Percentiles rank a stretch among this genome's conserved stretches.
Conservation (phyloP, 2,888 invertebrate species). For the Amorpha juglandis region DNA sequence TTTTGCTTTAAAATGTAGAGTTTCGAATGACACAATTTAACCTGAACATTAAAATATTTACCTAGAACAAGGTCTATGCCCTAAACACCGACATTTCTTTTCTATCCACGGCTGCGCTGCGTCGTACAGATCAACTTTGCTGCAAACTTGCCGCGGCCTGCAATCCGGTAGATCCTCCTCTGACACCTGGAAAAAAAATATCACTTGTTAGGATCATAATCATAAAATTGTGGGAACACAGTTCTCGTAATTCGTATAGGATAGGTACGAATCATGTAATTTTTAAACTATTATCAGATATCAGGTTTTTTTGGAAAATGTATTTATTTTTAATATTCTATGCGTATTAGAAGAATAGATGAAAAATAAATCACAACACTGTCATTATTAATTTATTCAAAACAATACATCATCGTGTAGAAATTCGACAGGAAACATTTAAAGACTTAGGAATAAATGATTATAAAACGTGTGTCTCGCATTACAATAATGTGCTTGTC, state of each 20-base stretch:
- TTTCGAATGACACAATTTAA: neutral
- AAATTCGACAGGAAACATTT: constrained; percentile 23
- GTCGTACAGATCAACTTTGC: constrained; percentile 94
- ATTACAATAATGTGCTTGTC: constrained; percentile 17
- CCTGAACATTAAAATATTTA: constrained; percentile 53
- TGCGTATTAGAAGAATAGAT: neutral
- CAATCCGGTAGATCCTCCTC: constrained; percentile 93
- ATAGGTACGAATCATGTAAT: too few species aligned
- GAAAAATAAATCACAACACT: constrained; percentile 9
- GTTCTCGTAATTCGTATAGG: too few species aligned
- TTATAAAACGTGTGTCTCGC: constrained; percentile 21
- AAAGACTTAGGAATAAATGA: constrained; percentile 23
- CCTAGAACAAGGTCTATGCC: constrained; percentile 88
- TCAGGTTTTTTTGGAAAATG: too few species aligned
- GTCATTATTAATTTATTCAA: constrained; percentile 10
- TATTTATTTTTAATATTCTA: neutral
- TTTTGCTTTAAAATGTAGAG: too few species aligned
- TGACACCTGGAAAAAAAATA: constrained; percentile 85
- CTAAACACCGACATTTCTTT: constrained; percentile 92
- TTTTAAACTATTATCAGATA: too few species aligned
- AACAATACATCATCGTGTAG: constrained; percentile 21
- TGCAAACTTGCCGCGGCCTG: constrained; percentile 91
- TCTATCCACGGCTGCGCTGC: constrained; percentile 91
- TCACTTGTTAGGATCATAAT: neutral
- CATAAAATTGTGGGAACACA: neutral